Evolutionary conservation across 2,797 vertebrate genomes (phyloP).

Genomic region (Trichosurus vulpecula): DNA sequence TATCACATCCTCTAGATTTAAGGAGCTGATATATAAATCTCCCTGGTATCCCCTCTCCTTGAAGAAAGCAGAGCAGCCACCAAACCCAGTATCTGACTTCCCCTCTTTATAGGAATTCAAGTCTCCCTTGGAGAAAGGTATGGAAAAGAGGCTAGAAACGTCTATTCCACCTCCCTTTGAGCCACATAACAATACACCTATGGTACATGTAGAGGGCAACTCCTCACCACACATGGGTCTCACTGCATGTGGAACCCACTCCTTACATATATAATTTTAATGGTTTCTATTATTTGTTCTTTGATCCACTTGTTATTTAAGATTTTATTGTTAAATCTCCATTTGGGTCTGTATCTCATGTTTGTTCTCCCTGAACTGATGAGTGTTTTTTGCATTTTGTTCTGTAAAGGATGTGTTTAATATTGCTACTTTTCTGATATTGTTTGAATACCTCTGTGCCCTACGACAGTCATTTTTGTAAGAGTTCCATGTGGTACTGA

Average conservation of each 20-base stretch:
- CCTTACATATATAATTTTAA: background rate
- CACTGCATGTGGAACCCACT: background rate
- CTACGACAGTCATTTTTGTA: background rate
- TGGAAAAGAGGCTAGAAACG: background rate
- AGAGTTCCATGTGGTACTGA: background rate
- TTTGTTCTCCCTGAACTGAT: background rate
- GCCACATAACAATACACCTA: background rate
- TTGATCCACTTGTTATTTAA: background rate
- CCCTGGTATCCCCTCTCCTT: background rate
- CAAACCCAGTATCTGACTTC: background rate
- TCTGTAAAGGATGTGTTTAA: background rate
- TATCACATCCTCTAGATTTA: background rate
- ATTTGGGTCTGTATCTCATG: background rate
- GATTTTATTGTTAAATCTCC: background rate
- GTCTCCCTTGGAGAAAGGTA: background rate
- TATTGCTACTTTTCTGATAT: background rate
- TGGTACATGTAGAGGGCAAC: background rate
- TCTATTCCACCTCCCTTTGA: background rate
- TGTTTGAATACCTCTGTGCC: background rate
- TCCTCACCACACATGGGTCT: background rate
- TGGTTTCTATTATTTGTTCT: background rate
- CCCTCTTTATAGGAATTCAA: background rate
- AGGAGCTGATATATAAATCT: background rate
- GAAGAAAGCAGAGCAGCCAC: background rate
- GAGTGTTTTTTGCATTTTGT: background rate